These are phyloP conservation scores for Noctua janthina DNA, from an alignment of 2,888 invertebrate species.

Conservation along the genomic window DNA sequence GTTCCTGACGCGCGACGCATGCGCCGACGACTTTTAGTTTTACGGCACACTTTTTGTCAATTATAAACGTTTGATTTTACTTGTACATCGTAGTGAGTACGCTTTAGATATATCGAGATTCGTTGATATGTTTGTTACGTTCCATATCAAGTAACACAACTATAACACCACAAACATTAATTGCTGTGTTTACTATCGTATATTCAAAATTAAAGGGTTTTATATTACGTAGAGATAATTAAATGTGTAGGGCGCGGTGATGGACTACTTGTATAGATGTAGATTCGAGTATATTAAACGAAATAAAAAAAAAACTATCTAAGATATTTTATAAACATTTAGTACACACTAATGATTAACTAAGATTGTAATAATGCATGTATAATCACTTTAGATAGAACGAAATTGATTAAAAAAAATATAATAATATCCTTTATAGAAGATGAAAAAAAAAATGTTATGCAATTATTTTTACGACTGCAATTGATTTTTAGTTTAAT, in stretches of 20 bases:
- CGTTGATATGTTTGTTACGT: slow-evolving; percentile 79
- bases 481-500: slow-evolving; percentile 74
- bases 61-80: slow-evolving; percentile 79
- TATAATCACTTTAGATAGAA: slow-evolving; percentile 86
- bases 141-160: slow-evolving; percentile 81
- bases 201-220: slow-evolving; percentile 79
- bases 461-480: slow-evolving; percentile 76
- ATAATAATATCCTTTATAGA: slow-evolving; percentile 71
- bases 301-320: slow-evolving; percentile 75
- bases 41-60: slow-evolving; percentile 85
- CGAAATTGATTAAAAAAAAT: slow-evolving; percentile 78
- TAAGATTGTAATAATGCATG: slow-evolving; percentile 81
- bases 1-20: slow-evolving; percentile 49
- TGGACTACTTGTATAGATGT: slow-evolving; percentile 83
- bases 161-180: slow-evolving; percentile 72
- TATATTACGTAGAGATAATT: slow-evolving; percentile 80
- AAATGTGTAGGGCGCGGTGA: slow-evolving; percentile 84
- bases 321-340: slow-evolving; percentile 84
- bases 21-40: slow-evolving; percentile 71
- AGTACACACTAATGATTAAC: slow-evolving; percentile 83
- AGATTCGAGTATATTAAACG: slow-evolving; percentile 81
- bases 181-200: slow-evolving; percentile 82
- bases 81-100: slow-evolving; percentile 67
- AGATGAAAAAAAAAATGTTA: slow-evolving; percentile 65
- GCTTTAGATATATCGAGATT: slow-evolving; percentile 80